Percentiles rank a stretch among this genome's conserved stretches.
Evolutionary conservation across 1,140 invertebrate genomes (phyloP).

Genomic region (Calliopsis andreniformis): DNA sequence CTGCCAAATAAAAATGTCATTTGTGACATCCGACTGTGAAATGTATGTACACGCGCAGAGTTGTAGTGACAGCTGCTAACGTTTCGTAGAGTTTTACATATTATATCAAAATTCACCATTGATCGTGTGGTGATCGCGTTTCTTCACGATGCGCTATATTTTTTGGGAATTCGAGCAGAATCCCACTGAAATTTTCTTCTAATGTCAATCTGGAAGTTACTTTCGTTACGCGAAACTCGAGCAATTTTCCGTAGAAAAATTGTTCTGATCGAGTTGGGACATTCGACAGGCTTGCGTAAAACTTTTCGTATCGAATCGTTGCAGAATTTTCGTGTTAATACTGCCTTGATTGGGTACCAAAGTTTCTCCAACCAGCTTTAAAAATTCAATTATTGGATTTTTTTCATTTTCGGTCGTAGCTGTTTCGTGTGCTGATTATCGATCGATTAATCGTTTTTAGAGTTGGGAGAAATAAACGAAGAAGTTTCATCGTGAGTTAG

Average conservation of each 20-base stretch:
- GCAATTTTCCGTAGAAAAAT: background rate
- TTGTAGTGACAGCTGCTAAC: no score
- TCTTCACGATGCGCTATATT: no score
- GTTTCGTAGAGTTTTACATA: no score
- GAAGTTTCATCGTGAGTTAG: background rate
- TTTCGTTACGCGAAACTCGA: background rate
- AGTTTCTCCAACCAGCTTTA: constrained; percentile 20
- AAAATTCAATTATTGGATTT: constrained; percentile 12
- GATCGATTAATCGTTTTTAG: background rate
- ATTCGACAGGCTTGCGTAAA: background rate
- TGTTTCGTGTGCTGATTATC: background rate
- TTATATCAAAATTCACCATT: no score
- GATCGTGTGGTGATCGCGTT: no score
- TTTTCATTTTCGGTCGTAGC: background rate
- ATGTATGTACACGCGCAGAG: no score
- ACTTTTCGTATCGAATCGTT: background rate
- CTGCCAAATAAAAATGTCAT: no score
- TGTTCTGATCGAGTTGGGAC: background rate
- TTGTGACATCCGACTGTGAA: no score
- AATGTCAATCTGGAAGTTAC: background rate
- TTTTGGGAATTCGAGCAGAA: background rate
- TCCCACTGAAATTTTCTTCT: no score
- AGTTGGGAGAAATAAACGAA: no score
- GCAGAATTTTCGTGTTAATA: constrained; percentile 21
- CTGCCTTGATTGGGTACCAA: constrained; percentile 8